Percentiles rank a stretch among this genome's conserved stretches.
These are phyloP conservation scores for Drosophila virilis DNA, from an alignment of 1,140 invertebrate genomes.

Conservation along the genomic window DNA sequence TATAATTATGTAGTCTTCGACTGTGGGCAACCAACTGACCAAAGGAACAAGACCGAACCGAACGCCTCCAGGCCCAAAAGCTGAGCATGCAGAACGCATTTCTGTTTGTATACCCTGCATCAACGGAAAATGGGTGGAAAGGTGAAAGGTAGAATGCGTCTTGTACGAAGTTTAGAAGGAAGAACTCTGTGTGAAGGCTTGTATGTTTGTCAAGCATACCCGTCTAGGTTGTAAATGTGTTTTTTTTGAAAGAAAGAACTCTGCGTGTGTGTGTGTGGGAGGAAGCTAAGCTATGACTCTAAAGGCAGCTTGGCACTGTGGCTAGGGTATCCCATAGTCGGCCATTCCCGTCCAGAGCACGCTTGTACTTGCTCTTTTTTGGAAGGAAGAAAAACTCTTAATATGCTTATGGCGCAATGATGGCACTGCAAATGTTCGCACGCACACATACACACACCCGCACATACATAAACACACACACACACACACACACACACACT, in stretches of 20 bases:
- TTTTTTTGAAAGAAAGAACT: no score
- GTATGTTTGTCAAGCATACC: no score
- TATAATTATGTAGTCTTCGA: constrained; percentile 57
- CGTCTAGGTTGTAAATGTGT: no score
- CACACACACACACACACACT: neutral
- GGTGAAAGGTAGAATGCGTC: no score
- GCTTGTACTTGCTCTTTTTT: neutral
- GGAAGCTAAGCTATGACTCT: no score
- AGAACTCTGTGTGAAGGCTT: no score
- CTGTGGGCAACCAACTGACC: constrained; percentile 17
- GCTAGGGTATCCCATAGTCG: no score
- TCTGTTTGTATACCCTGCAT: neutral
- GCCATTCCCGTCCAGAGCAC: no score
- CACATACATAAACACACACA: neutral
- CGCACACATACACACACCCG: neutral
- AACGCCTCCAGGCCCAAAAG: neutral
- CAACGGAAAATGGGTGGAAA: no score
- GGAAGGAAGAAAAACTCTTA: constrained; percentile 27
- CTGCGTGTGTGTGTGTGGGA: no score
- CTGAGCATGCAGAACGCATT: neutral
- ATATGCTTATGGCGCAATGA: constrained; percentile 63
- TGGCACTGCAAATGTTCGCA: constrained; percentile 69
- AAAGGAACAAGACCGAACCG: neutral
- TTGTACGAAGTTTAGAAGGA: no score
- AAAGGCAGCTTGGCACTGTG: no score